Evolutionary conservation across 2,888 invertebrate genomes (phyloP).

Genomic region (Carcina quercana): DNA sequence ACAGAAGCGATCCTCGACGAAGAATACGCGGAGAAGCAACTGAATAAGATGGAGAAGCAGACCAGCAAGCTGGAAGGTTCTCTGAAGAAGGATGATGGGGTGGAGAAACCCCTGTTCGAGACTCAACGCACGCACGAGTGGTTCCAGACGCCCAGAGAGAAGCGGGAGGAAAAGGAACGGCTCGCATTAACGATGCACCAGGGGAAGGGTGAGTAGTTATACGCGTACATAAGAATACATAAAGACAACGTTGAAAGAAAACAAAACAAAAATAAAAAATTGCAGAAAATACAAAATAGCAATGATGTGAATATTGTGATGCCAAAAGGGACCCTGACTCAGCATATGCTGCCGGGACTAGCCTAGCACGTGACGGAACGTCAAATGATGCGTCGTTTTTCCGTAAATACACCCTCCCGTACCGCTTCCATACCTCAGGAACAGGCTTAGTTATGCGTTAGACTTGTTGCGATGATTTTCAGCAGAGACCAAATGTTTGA

Average conservation of each 20-base stretch:
- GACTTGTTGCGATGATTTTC: no score
- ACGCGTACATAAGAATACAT: neutral
- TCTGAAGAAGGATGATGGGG: constrained; percentile 37
- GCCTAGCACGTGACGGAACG: no score
- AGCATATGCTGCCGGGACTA: no score
- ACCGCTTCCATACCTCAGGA: no score
- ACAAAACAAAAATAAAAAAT: neutral
- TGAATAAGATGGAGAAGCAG: constrained; percentile 90
- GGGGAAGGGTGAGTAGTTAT: constrained; percentile 38
- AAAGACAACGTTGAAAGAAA: neutral
- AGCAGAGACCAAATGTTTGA: no score
- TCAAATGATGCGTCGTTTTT: no score
- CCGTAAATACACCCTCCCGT: no score
- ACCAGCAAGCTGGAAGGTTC: constrained; percentile 77
- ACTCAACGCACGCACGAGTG: constrained; percentile 76
- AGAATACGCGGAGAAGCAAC: constrained; percentile 86
- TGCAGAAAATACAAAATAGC: no score
- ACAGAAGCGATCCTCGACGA: constrained; percentile 84
- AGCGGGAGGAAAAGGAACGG: constrained; percentile 83
- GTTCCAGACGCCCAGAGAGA: constrained; percentile 91
- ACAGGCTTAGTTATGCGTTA: no score
- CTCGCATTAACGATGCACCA: constrained; percentile 59
- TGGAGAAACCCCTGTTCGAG: constrained; percentile 48
- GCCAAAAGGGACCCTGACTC: no score
- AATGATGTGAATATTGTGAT: no score